Conservation (phyloP, 2,888 invertebrate genomes). For the Catocala sponsa region DNA sequence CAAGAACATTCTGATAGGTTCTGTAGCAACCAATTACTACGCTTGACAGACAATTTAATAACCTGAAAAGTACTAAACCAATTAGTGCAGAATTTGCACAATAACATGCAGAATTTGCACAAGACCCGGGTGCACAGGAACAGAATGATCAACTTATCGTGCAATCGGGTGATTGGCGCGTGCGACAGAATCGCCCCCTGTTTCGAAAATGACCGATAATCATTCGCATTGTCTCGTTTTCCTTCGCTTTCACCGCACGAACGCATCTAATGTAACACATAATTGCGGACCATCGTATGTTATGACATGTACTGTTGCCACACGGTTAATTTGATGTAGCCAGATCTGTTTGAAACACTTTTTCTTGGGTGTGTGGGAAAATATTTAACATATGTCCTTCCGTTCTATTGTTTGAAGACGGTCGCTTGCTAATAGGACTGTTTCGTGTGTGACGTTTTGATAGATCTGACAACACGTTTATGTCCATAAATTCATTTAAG, state of each 20-base stretch:
- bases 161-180: conserved; percentile 36
- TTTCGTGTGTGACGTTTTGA: no score
- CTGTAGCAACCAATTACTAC: neutral
- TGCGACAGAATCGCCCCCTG: conserved; percentile 42
- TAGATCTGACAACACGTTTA: no score
- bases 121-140: conserved; percentile 11
- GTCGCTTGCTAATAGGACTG: no score
- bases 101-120: conserved; percentile 18
- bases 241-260: conserved; percentile 61
- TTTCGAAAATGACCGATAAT: conserved; percentile 68
- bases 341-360: conserved; percentile 23
- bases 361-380: conserved; percentile 34
- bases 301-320: conserved; percentile 62
- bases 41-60: conserved; percentile 7
- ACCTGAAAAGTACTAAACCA: conserved; percentile 18
- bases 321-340: conserved; percentile 34
- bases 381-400: conserved; percentile 22
- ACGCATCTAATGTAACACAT: conserved; percentile 63
- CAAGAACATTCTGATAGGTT: neutral
- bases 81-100: conserved; percentile 18
- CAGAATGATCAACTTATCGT: conserved; percentile 36
- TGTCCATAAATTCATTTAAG: no score
- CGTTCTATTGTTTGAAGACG: conserved; percentile 19
- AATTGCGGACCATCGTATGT: conserved; percentile 55
- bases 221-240: conserved; percentile 64